A percentile compares a stretch with the other conserved stretches of the same genome.
Evolutionary conservation across 2,113 vertebrate genomes (phyloP).

Genomic region (Phalacrocorax carbo): DNA sequence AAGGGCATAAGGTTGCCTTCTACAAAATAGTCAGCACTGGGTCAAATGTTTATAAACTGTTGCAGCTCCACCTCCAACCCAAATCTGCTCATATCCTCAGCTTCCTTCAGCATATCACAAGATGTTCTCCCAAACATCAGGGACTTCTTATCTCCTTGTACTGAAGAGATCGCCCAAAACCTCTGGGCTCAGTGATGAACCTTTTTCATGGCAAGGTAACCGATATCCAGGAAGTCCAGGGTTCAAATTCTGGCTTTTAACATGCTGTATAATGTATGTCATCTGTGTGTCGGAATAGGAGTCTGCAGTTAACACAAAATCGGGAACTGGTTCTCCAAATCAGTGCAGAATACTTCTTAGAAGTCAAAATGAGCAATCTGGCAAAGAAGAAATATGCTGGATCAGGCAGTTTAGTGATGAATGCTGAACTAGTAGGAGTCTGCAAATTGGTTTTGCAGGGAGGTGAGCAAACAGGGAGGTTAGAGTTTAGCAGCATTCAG

Average conservation of each 20-base stretch:
- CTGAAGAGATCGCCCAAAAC: neutral
- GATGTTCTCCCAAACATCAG: neutral
- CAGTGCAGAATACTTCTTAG: neutral
- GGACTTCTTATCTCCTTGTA: neutral
- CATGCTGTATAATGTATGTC: fast-evolving
- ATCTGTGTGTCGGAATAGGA: neutral
- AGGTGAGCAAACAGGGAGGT: neutral
- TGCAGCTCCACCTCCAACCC: neutral
- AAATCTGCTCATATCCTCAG: neutral
- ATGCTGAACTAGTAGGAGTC: neutral
- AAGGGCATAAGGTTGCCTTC: neutral
- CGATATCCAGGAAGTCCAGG: neutral
- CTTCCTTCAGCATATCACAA: neutral
- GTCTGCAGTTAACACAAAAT: neutral
- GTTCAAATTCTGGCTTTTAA: neutral
- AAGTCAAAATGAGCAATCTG: neutral
- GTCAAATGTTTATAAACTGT: neutral
- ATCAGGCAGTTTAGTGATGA: neutral
- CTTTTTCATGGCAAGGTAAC: neutral
- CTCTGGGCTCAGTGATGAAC: neutral
- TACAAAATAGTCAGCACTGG: neutral
- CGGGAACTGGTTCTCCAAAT: neutral
- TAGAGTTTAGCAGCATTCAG: neutral
- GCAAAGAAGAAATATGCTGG: neutral
- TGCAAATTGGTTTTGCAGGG: neutral